These are phyloP conservation scores for Sciurus carolinensis DNA, from an alignment of 2,797 vertebrate species.

Conservation along the genomic window DNA sequence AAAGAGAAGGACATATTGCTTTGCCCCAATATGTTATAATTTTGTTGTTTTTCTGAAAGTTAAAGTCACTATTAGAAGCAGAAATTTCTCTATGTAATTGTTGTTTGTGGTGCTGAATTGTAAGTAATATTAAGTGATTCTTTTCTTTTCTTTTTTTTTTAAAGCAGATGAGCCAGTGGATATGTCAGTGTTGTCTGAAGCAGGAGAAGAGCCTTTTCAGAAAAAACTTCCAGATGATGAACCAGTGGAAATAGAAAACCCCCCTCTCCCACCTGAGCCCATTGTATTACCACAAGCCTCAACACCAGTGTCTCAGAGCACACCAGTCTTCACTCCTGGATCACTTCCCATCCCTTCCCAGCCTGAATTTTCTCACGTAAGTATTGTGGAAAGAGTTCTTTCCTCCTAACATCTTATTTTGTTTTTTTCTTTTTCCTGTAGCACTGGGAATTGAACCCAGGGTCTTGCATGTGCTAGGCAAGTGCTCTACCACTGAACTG, in stretches of 20 bases:
- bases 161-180: slow-evolving; percentile 91
- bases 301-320: slow-evolving; percentile 92
- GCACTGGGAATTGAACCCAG: no score
- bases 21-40: background rate
- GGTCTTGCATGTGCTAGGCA: no score
- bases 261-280: slow-evolving; percentile 54
- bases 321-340: slow-evolving; percentile 89
- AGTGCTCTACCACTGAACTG: no score
- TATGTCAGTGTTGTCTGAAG: slow-evolving; percentile 86
- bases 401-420: background rate
- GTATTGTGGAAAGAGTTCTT: slow-evolving; percentile 73
- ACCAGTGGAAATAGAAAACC: slow-evolving; percentile 86
- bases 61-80: background rate
- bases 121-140: slow-evolving; percentile 41
- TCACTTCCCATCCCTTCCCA: slow-evolving; percentile 93
- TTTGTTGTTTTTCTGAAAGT: slow-evolving; percentile 55
- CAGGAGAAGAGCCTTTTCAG: slow-evolving; percentile 77
- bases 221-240: slow-evolving; percentile 83
- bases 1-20: slow-evolving; percentile 3
- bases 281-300: slow-evolving; percentile 89
- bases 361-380: slow-evolving; percentile 97
- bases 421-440: background rate
- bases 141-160: slow-evolving; percentile 69
- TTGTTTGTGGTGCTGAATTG: slow-evolving; percentile 20
- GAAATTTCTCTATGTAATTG: slow-evolving; percentile 29